Conservation (phyloP, 1,140 invertebrate genomes). For the Panagrolaimus sp. region DNA sequence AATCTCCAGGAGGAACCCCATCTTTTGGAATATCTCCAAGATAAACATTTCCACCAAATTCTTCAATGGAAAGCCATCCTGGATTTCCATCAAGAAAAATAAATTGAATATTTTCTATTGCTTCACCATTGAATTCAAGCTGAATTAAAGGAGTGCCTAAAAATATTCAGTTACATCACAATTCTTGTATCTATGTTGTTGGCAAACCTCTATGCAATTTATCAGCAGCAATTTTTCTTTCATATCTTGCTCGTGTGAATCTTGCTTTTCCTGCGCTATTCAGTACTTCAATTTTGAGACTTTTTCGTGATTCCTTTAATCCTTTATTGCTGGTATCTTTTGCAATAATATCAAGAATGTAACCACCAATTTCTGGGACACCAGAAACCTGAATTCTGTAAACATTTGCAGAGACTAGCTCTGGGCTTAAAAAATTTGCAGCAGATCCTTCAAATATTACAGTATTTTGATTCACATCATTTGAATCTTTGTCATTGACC, state of each 20-base stretch:
- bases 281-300: slow-evolving; percentile 2
- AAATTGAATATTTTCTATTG: slow-evolving; percentile 19
- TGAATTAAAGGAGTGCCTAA: slow-evolving; percentile 5
- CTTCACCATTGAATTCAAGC: slow-evolving; percentile 13
- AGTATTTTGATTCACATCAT: background rate
- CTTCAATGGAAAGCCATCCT: slow-evolving; percentile 36
- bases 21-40: slow-evolving; percentile 27
- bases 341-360: slow-evolving; percentile 15
- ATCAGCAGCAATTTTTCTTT: slow-evolving; percentile 17
- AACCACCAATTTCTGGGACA: background rate
- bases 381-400: slow-evolving; percentile 12
- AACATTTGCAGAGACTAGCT: background rate
- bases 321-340: slow-evolving; percentile 6
- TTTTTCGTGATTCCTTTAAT: slow-evolving; percentile 12
- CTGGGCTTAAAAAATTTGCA: slow-evolving; percentile 16
- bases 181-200: too few relatives aligned
- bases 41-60: slow-evolving; percentile 35
- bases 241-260: slow-evolving; percentile 17
- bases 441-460: slow-evolving; percentile 15
- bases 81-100: slow-evolving; percentile 34
- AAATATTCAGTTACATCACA: too few relatives aligned
- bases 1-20: slow-evolving; percentile 19
- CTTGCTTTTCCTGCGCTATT: background rate
- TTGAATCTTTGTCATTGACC: slow-evolving; percentile 8
- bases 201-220: slow-evolving; percentile 21